Percentiles rank a stretch among this genome's conserved stretches.
These are phyloP conservation scores for Cheilosia variabilis DNA, from an alignment of 2,888 invertebrate species.

Conservation along the genomic window DNA sequence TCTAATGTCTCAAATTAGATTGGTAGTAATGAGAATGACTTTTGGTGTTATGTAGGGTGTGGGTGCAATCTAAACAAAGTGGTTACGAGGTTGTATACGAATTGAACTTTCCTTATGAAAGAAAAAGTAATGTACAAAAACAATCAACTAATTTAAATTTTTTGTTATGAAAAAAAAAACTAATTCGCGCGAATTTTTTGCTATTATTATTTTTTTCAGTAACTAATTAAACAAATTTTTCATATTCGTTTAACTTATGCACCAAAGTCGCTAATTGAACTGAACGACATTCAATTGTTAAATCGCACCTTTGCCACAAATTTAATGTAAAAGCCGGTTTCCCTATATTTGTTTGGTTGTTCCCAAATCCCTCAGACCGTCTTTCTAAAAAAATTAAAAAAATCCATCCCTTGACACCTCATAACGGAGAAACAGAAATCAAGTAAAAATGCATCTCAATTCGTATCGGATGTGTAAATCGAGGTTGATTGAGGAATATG, in stretches of 20 bases:
- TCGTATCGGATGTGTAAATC: constrained; percentile 15
- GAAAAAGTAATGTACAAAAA: too few species aligned
- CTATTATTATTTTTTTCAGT: too few species aligned
- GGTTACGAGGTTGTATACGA: too few species aligned
- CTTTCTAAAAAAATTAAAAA: constrained; percentile 3
- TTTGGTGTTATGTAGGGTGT: too few species aligned
- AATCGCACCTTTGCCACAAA: constrained; percentile 47
- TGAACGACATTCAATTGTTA: constrained; percentile 46
- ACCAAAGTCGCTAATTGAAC: constrained; percentile 53
- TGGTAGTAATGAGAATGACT: too few species aligned
- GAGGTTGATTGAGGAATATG: constrained; percentile 16
- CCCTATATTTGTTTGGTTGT: background rate
- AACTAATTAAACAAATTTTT: background rate
- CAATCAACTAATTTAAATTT: too few species aligned
- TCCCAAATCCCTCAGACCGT: background rate
- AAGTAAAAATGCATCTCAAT: constrained; percentile 22
- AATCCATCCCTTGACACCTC: constrained; percentile 44
- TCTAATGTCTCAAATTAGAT: too few species aligned
- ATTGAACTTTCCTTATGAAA: too few species aligned
- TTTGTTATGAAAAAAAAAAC: too few species aligned
- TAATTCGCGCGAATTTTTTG: too few species aligned
- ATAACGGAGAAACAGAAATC: constrained; percentile 14
- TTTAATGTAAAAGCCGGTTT: constrained; percentile 20
- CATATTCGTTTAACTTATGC: constrained; percentile 17
- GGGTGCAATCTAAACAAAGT: too few species aligned